Conservation (phyloP, 1,140 invertebrate species). For the Papilio xuthus region DNA sequence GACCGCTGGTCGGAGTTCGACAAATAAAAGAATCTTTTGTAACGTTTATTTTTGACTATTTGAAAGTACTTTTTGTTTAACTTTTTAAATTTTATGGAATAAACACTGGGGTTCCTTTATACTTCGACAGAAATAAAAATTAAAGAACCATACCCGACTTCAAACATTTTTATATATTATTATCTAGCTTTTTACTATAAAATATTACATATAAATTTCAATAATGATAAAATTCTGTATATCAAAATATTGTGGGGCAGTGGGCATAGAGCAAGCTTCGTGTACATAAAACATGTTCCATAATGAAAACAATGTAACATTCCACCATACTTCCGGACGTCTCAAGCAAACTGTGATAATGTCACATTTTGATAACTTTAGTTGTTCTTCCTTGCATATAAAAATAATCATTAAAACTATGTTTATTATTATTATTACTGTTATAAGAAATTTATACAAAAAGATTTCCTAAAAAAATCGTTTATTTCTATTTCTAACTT, state of each 20-base stretch:
- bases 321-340: slow-evolving; percentile 45
- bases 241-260: not conserved
- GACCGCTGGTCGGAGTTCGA: too few species aligned
- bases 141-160: not conserved
- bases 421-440: slow-evolving; percentile 5
- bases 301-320: slow-evolving; percentile 40
- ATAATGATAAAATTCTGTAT: not conserved
- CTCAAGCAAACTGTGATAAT: slow-evolving; percentile 63
- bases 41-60: too few species aligned
- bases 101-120: not conserved
- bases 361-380: slow-evolving; percentile 47
- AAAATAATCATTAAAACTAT: slow-evolving; percentile 14
- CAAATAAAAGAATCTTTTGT: too few species aligned
- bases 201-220: not conserved
- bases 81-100: too few species aligned
- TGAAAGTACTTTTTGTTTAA: too few species aligned
- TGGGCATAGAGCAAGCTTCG: not conserved
- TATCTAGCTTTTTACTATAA: not conserved
- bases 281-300: not conserved
- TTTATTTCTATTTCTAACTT: too few species aligned
- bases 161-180: not conserved
- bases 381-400: slow-evolving; percentile 30
- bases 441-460: not conserved
- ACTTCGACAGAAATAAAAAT: not conserved
- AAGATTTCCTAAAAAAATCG: not conserved